Evolutionary conservation across 2,113 vertebrate species (phyloP), one percentile per base, ranked within the genome.

Genomic region (Paracanthobrama guichenoti): DNA sequence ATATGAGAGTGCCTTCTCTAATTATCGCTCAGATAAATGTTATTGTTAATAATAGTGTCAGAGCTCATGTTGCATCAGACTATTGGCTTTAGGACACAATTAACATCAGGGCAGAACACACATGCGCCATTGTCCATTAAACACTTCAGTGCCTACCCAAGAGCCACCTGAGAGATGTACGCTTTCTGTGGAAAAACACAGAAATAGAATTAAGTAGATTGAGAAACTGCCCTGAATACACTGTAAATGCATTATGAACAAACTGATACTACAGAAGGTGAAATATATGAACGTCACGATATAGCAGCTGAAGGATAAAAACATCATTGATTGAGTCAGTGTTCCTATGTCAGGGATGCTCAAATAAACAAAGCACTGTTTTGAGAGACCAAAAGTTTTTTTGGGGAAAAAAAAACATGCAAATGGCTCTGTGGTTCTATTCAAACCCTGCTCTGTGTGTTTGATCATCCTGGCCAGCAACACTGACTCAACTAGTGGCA

Each of bases 21-120:
- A 87, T 90, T 88, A 79, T 81, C 26, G 20, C 78, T 88, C 72
- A 79, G 39, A 86, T 50, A 62, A 88, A 88, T 87, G 86, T 82
- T 86, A 86, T 85, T 87, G 79, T 76, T 87, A 83, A 87, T 87
- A 81, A 83, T 75, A 75, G 64, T 76, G 85, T 73, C 86, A 86
- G 77, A 77, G 39, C 62, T 69, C 75, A 81, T 81, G 66, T 62
- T 26, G 71, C 67, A 57, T 85, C 74, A 73, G 50, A 84, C 9
- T n/a, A 11, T 22, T 62, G 26, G 46, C 55, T 64, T 83, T 12
- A 48, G 81, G 85, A 86, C 42, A 81, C 57, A 78, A 81, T 86
- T 89, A 55, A 83, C 78, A 22, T 50, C 4, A 26, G 22, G 31
- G n/a, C 35, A 79, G 28, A 50, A 31, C 44, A 67, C 72, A 35